These are phyloP conservation scores for Pogona vitticeps DNA, from an alignment of 2,113 vertebrate species.

Conservation along the genomic window DNA sequence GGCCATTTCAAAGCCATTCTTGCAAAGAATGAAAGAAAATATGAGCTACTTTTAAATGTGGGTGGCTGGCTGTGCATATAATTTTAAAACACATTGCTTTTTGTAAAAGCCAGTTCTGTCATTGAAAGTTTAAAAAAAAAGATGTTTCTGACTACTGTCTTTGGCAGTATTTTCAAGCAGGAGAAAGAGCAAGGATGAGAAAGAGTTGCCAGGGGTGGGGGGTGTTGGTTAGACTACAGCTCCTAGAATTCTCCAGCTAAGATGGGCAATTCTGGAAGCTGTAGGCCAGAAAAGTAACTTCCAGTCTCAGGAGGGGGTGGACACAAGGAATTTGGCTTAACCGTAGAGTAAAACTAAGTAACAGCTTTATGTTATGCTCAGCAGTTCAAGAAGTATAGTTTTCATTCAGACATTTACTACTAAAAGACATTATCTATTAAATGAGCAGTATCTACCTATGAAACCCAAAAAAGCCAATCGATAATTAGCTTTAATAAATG, in stretches of 20 bases:
- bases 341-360: neutral
- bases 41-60: neutral
- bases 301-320: too few species aligned
- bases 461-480: neutral
- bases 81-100: neutral
- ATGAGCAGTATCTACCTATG: neutral
- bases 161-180: too few species aligned
- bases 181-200: too few species aligned
- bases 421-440: neutral
- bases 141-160: too few species aligned
- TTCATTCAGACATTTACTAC: neutral
- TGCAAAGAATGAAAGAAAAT: neutral
- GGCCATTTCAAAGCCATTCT: conserved; percentile 13
- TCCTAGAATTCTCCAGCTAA: too few species aligned
- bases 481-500: neutral
- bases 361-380: too few species aligned
- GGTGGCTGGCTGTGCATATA: neutral
- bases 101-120: neutral
- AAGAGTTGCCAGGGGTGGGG: too few species aligned
- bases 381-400: neutral
- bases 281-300: too few species aligned
- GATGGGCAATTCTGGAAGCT: too few species aligned
- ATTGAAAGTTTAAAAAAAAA: neutral
- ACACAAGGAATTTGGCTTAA: neutral
- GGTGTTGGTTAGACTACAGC: too few species aligned